Evolutionary conservation across 2,888 invertebrate genomes (phyloP), one percentile per base, ranked within the genome.

Genomic region (Neelides folsomi): DNA sequence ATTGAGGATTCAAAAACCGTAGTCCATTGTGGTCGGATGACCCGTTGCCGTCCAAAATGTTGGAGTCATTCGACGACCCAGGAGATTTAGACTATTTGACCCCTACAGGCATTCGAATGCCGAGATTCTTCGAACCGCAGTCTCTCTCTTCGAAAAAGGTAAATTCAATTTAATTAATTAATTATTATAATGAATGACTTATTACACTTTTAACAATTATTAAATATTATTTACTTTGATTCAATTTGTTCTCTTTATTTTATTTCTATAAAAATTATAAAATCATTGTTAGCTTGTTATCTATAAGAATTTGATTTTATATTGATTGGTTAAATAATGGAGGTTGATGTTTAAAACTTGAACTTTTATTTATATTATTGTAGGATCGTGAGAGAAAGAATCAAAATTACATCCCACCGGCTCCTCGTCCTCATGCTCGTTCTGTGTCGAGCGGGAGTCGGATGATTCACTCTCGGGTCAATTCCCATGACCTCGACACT

Each of bases 141-240:
- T 49, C 60, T 2, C 47, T 63, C 16, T 61, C 63, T 10, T 63
- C 61, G 6, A 63, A 63, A 44, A 59, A 58, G 56, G 63, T 61
- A 52, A 47, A 16, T 35, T 41, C 1, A 16, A 16, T 7, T 13
- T 7, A 13, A 27, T 27, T 27, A n/a, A n/a, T n/a, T n/a, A n/a
- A n/a, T n/a, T n/a, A n/a, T 27, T 27, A 27, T 27, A 27, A 27
- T 27, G 4, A n/a, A n/a, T n/a, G n/a, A n/a, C n/a, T n/a, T n/a
- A n/a, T n/a, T n/a, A n/a, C 27, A 5, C 27, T 7, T 27, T 27
- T 27, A 27, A 27, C 27, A 5, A 5, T 27, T 7, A 27, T 27
- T 27, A 3, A 27, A 27, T 27, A 5, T 7, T 7, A 3, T 5
- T 5, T 27, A 27, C 7, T 27, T 27, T 27, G 4, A 27, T n/a